Conservation (phyloP, 2,797 vertebrate genomes). For the Rousettus madagascariensis region DNA sequence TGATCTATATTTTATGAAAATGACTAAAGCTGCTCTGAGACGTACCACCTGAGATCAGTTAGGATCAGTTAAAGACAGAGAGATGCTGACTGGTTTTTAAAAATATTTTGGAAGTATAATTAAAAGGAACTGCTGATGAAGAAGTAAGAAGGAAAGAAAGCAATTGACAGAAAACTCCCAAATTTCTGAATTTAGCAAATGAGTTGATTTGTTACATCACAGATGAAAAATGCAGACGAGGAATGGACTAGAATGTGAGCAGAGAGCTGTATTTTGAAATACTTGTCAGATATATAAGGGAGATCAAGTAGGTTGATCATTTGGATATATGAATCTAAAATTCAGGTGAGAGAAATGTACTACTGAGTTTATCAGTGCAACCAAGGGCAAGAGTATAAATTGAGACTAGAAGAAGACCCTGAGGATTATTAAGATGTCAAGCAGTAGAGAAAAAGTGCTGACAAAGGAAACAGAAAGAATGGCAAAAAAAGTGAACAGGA, state of each 20-base stretch:
- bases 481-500: neutral
- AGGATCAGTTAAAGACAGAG: neutral
- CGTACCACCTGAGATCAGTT: neutral
- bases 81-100: neutral
- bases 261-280: neutral
- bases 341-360: neutral
- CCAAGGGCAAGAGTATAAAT: neutral
- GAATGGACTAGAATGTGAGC: neutral
- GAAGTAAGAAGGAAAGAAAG: neutral
- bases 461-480: neutral
- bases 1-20: neutral
- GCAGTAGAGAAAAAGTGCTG: neutral
- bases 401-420: neutral
- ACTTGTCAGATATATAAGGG: neutral
- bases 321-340: constrained; percentile 7
- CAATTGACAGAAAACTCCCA: neutral
- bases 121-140: neutral
- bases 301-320: neutral
- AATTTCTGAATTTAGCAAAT: constrained; percentile 4
- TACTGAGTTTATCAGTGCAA: neutral
- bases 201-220: neutral
- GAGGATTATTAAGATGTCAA: neutral
- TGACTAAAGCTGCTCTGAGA: neutral
- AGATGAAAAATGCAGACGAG: neutral
- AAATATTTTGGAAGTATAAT: neutral